A percentile compares a stretch with the other conserved stretches of the same genome.
Conservation (phyloP, 2,888 invertebrate genomes). For the Eupithecia inturbata region DNA sequence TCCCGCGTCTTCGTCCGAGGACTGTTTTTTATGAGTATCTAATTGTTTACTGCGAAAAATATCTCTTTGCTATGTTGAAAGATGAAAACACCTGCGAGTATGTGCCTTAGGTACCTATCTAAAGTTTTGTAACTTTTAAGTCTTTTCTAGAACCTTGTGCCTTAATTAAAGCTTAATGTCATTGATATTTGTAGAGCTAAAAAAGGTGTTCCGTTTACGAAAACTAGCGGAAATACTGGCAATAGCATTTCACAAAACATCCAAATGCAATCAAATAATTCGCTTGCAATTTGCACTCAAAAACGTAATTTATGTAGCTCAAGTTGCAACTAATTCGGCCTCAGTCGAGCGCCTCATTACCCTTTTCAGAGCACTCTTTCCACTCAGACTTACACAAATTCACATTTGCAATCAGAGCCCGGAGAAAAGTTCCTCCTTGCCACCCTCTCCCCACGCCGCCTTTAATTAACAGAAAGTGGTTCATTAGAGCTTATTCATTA, state of each 20-base stretch:
- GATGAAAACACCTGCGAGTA: too few species aligned
- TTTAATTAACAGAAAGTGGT: conserved; percentile 96
- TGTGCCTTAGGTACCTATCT: too few species aligned
- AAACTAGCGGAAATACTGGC: background rate
- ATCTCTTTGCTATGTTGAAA: background rate
- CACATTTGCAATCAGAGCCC: conserved; percentile 84
- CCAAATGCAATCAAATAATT: conserved; percentile 29
- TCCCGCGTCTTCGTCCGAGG: background rate
- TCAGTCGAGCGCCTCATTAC: conserved; percentile 80
- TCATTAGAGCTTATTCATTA: conserved; percentile 96
- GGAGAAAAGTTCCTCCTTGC: conserved; percentile 77
- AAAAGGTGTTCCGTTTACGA: background rate
- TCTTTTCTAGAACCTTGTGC: too few species aligned
- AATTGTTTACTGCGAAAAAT: background rate
- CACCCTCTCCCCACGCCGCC: conserved; percentile 80
- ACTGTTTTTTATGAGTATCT: background rate
- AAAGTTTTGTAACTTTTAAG: too few species aligned
- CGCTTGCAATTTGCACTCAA: conserved; percentile 37
- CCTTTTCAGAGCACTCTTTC: conserved; percentile 83
- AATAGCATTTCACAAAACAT: background rate
- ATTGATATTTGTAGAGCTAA: background rate
- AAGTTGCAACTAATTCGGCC: conserved; percentile 77
- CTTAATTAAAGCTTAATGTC: too few species aligned
- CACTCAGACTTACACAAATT: conserved; percentile 83
- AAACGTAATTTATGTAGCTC: conserved; percentile 59